Percentiles rank a stretch among this genome's conserved stretches.
phyloP scores from a whole-genome alignment of 1,140 invertebrate species.

The Periplaneta americana region DNA sequence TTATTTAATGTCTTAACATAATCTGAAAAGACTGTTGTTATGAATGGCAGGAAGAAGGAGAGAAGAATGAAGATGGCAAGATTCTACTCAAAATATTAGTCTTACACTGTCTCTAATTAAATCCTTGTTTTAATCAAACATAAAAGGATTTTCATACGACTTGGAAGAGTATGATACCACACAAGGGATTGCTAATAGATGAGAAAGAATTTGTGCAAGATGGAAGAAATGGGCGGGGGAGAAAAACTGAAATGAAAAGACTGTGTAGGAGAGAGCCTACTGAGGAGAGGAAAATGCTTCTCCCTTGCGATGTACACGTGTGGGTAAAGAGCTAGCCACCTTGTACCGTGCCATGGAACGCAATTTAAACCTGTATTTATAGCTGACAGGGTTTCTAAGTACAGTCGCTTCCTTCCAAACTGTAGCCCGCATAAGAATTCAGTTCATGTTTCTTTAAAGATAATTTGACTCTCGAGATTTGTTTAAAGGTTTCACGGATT shows the following conservation, averaged over 20 bases:
- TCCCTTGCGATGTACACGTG: background rate
- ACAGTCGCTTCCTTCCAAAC: background rate
- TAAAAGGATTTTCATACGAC: background rate
- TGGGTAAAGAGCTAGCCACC: background rate
- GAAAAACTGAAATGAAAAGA: background rate
- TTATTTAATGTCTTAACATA: too few relatives aligned
- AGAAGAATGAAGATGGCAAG: background rate
- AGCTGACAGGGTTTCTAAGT: background rate
- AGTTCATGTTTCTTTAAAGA: too few relatives aligned
- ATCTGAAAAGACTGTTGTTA: too few relatives aligned
- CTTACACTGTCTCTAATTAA: background rate
- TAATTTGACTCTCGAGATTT: too few relatives aligned
- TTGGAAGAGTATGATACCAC: background rate
- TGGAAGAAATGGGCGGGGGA: background rate
- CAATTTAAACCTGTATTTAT: background rate
- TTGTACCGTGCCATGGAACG: background rate
- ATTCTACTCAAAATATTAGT: background rate
- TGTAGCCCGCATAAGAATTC: too few relatives aligned
- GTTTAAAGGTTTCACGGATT: too few relatives aligned
- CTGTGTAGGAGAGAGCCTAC: background rate
- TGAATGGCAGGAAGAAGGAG: too few relatives aligned
- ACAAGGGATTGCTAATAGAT: background rate
- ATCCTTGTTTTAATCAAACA: background rate
- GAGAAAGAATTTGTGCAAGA: background rate
- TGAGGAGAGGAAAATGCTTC: background rate